phyloP scores from a whole-genome alignment of 53 echinoderm and acorn worm genomes.

The Crossaster papposus region DNA sequence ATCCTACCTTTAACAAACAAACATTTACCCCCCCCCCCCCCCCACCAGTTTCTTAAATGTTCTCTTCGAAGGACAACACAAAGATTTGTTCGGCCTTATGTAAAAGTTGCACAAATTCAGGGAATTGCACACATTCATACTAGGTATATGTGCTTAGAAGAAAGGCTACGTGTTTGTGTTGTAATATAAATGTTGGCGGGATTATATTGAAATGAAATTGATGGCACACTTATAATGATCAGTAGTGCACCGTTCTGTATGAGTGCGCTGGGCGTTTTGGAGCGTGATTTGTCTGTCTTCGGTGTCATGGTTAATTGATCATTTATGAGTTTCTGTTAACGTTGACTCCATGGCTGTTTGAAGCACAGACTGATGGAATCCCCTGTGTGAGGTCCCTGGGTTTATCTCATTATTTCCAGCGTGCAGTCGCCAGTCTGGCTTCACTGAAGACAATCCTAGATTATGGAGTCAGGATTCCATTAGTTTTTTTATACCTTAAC shows the following conservation, averaged over 20 bases:
- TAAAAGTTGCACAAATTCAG: no score
- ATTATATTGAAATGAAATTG: neutral
- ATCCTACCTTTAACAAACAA: no score
- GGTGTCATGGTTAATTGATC: neutral
- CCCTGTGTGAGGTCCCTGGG: neutral
- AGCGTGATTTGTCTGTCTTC: neutral
- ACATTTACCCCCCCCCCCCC: no score
- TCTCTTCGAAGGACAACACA: no score
- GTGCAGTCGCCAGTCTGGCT: neutral
- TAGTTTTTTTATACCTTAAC: no score
- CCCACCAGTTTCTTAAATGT: no score
- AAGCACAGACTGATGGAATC: neutral
- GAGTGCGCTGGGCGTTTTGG: neutral
- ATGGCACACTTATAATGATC: neutral
- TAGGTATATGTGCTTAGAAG: no score
- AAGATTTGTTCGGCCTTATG: no score
- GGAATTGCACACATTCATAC: no score
- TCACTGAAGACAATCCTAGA: neutral
- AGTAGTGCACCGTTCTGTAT: neutral
- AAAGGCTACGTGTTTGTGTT: neutral
- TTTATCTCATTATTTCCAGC: neutral
- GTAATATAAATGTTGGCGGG: neutral
- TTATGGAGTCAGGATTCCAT: no score
- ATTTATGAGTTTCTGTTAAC: conserved; percentile 2
- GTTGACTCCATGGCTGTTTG: neutral